Percentiles rank a stretch among this genome's conserved stretches.
phyloP scores from a whole-genome alignment of 2,888 invertebrate genomes.

The Escarpia spicata region DNA sequence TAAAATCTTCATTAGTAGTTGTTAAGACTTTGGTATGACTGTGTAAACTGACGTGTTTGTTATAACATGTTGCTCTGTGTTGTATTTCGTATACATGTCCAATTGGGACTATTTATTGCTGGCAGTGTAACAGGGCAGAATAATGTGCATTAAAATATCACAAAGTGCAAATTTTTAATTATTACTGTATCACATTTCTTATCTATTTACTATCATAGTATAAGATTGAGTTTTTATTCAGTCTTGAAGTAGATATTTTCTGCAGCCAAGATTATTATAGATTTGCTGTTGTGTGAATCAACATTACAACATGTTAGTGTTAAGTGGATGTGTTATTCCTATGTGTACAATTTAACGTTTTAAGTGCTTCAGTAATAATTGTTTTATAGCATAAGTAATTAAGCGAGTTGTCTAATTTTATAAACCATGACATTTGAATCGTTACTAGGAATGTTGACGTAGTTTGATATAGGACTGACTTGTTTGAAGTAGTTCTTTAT shows the following conservation, averaged over 20 bases:
- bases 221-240: neutral
- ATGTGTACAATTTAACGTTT: neutral
- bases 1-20: neutral
- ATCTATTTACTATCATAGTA: neutral
- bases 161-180: constrained; percentile 4
- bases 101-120: neutral
- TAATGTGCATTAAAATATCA: neutral
- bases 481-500: neutral
- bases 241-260: neutral
- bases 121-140: neutral
- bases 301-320: neutral
- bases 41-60: neutral
- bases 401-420: neutral
- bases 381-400: neutral
- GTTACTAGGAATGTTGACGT: neutral
- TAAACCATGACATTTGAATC: neutral
- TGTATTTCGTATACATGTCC: neutral
- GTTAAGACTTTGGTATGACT: neutral
- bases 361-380: neutral
- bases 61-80: neutral
- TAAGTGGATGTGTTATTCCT: too few relatives aligned
- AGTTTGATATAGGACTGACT: neutral
- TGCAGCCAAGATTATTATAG: neutral
- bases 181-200: neutral
- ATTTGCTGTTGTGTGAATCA: neutral